Evolutionary conservation across 1,140 invertebrate genomes (phyloP).

Genomic region (Pseudomyrmex cubaensis): DNA sequence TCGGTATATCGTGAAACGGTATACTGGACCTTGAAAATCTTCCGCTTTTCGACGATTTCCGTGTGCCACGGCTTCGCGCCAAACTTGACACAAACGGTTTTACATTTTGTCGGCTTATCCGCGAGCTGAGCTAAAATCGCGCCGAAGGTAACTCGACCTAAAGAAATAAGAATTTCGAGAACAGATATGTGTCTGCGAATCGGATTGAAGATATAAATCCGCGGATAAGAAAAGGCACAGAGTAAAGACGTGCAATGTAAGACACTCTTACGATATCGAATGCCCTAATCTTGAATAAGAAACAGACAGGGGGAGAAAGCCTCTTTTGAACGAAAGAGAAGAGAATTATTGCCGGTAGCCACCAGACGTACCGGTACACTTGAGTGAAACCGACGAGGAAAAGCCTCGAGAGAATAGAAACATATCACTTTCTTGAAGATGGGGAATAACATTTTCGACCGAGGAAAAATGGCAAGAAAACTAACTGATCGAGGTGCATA

Average conservation of each 20-base stretch:
- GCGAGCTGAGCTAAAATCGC: slow-evolving; percentile 6
- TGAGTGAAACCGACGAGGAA: slow-evolving; percentile 59
- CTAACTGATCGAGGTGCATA: slow-evolving; percentile 7
- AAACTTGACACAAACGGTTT: slow-evolving; percentile 2
- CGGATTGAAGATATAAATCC: slow-evolving; percentile 53
- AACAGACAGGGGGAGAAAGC: slow-evolving; percentile 33
- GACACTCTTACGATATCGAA: slow-evolving; percentile 33
- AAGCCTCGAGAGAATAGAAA: slow-evolving; percentile 67
- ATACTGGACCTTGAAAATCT: not conserved
- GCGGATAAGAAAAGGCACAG: slow-evolving; percentile 40
- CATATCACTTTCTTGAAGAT: slow-evolving; percentile 52
- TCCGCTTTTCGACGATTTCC: not conserved
- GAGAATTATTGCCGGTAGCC: slow-evolving; percentile 33
- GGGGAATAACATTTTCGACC: slow-evolving; percentile 44
- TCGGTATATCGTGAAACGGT: not conserved
- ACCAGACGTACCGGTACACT: slow-evolving; percentile 63
- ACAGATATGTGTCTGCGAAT: slow-evolving; percentile 3
- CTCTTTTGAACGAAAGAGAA: slow-evolving; percentile 2
- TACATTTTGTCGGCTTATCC: slow-evolving; percentile 33
- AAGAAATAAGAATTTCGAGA: slow-evolving; percentile 66
- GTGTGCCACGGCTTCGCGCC: not conserved
- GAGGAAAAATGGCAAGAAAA: slow-evolving; percentile 40
- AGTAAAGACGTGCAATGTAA: not conserved
- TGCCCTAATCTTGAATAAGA: slow-evolving; percentile 70
- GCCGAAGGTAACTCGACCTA: slow-evolving; percentile 14